These are phyloP conservation scores for Anarhynchus alexandrinus DNA, from an alignment of 2,113 vertebrate genomes.

Conservation along the genomic window DNA sequence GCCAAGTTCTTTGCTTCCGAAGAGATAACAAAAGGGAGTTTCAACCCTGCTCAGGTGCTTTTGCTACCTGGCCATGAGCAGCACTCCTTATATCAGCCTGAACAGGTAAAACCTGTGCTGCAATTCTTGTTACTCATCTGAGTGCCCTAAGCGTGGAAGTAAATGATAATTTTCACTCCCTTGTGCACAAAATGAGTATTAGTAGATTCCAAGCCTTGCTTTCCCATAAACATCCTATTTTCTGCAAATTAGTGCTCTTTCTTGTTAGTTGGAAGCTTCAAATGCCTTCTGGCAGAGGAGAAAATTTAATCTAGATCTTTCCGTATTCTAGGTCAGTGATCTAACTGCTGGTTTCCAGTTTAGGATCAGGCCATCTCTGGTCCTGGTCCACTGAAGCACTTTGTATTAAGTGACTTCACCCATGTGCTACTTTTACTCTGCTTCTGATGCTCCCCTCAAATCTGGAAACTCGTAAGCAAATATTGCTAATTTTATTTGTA, in stretches of 20 bases:
- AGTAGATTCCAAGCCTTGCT: neutral
- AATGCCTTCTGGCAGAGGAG: neutral
- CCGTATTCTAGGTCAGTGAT: neutral
- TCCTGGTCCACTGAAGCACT: neutral
- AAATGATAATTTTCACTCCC: neutral
- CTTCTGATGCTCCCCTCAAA: neutral
- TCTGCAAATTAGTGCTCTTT: neutral
- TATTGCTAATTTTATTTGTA: neutral
- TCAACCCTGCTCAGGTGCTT: neutral
- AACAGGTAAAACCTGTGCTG: neutral
- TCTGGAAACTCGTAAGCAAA: neutral
- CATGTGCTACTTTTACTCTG: neutral
- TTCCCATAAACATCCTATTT: neutral
- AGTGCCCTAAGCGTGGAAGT: neutral
- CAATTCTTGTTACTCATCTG: neutral
- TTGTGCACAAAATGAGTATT: neutral
- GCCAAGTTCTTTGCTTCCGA: neutral
- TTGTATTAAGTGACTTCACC: neutral
- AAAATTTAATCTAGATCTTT: neutral
- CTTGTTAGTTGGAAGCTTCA: neutral
- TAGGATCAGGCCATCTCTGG: neutral
- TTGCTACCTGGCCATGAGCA: neutral
- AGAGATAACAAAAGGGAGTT: neutral
- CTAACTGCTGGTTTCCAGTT: neutral
- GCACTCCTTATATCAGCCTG: neutral